Percentiles rank a stretch among this genome's conserved stretches.
Conservation (phyloP, 2,113 vertebrate genomes). For the Hippotragus niger region DNA sequence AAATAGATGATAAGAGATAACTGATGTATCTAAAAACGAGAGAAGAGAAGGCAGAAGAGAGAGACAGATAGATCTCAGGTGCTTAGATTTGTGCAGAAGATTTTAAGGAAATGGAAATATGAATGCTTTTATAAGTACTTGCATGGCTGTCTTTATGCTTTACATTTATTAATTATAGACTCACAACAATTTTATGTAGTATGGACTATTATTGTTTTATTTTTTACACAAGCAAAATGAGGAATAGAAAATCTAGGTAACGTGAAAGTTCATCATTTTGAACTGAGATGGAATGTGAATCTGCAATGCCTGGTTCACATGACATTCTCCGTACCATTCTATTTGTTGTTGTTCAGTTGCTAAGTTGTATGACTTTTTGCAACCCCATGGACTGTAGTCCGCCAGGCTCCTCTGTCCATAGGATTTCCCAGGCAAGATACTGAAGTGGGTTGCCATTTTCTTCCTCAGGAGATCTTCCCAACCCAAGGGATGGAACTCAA, state of each 20-base stretch:
- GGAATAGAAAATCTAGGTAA: neutral
- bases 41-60: neutral
- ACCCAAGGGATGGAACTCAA: neutral
- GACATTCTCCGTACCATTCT: neutral
- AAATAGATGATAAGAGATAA: neutral
- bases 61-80: neutral
- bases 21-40: neutral
- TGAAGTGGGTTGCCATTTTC: neutral
- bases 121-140: neutral
- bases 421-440: neutral
- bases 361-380: neutral
- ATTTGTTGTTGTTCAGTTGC: neutral
- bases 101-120: neutral
- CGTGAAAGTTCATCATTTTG: neutral
- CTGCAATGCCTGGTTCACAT: neutral
- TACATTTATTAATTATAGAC: neutral
- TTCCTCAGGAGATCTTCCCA: neutral
- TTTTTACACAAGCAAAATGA: neutral
- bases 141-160: neutral
- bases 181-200: neutral
- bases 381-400: accelerated
- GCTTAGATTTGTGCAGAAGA: neutral
- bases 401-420: neutral
- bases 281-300: neutral
- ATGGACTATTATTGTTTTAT: neutral